Conservation (phyloP, 2,113 vertebrate species). For the Fukomys damarensis region DNA sequence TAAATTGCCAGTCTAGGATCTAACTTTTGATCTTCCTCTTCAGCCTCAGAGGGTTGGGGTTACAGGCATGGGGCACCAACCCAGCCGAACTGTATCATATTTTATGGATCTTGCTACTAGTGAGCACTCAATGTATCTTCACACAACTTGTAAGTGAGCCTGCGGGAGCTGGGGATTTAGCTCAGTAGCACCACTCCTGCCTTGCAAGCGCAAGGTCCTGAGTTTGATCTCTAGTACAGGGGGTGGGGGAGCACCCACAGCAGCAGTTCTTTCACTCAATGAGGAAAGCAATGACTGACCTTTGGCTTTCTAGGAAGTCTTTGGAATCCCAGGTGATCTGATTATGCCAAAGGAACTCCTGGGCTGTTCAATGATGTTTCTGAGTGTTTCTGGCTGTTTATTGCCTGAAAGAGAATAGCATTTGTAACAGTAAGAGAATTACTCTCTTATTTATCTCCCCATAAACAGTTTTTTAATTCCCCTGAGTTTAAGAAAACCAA, state of each 20-base stretch:
- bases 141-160: not conserved
- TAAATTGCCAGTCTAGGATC: not conserved
- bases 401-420: slow-evolving; percentile 56
- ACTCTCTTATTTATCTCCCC: not conserved
- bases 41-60: not conserved
- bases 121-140: not conserved
- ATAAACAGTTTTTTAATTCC: not conserved
- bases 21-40: not conserved
- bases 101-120: not conserved
- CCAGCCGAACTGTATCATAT: not conserved
- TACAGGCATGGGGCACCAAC: not conserved
- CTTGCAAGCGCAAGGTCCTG: too few species aligned
- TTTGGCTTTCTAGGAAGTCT: fast-evolving
- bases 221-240: too few species aligned
- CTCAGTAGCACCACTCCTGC: too few species aligned
- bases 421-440: not conserved
- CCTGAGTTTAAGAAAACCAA: not conserved
- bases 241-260: not conserved
- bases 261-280: not conserved
- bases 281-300: not conserved
- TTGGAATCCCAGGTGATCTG: not conserved
- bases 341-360: not conserved
- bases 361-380: too few species aligned
- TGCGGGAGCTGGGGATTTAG: too few species aligned
- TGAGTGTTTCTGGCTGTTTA: too few species aligned